A percentile compares a stretch with the other conserved stretches of the same genome.
These are phyloP conservation scores for Neopelma chrysocephalum DNA, from an alignment of 2,797 vertebrate species.

Conservation along the genomic window DNA sequence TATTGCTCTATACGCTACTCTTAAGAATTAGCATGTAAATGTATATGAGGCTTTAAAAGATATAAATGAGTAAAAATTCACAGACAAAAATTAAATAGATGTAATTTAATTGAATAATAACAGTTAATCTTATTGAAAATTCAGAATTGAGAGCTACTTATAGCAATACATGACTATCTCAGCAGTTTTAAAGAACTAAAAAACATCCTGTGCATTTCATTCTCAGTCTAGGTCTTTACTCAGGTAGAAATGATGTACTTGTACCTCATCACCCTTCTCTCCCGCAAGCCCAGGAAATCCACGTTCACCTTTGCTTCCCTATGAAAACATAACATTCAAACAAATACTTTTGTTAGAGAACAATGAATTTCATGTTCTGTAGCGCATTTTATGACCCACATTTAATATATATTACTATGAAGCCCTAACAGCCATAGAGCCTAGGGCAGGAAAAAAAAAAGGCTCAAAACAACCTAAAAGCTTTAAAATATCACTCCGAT, in stretches of 20 bases:
- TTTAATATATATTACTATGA: background rate
- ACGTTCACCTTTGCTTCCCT: conserved; percentile 96
- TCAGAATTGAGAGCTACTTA: background rate
- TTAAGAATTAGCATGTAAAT: background rate
- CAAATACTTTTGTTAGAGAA: background rate
- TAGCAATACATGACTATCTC: background rate
- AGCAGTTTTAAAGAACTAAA: background rate
- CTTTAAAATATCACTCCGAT: background rate
- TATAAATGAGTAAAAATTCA: background rate
- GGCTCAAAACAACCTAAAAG: background rate
- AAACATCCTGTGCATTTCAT: background rate
- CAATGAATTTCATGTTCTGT: background rate
- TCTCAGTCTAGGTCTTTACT: background rate
- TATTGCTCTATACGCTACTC: background rate
- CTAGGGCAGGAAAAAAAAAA: background rate
- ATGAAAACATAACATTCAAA: conserved; percentile 45
- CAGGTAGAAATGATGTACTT: background rate
- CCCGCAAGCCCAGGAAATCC: conserved; percentile 90
- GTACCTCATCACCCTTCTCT: conserved; percentile 96
- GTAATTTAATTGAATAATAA: background rate
- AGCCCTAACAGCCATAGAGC: background rate
- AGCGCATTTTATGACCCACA: background rate
- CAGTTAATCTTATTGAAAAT: background rate
- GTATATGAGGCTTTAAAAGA: background rate
- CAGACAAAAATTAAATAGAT: background rate